Conservation (phyloP, 37 sponge, comb jelly and placozoan species). For the Aplysina aerophoba region DNA sequence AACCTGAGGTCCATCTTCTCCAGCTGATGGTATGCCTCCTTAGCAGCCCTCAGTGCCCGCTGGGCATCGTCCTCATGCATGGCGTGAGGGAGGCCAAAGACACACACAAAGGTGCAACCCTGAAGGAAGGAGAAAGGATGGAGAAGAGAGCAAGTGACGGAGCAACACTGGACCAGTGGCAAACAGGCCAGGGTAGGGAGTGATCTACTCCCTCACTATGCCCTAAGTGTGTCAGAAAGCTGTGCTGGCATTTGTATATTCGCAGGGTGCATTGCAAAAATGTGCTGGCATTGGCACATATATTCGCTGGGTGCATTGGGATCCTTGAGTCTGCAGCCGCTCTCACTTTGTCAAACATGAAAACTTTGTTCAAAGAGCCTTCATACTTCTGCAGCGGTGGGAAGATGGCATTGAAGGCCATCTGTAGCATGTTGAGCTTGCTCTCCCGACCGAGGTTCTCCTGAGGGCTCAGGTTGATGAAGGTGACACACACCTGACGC, state of each 20-base stretch:
- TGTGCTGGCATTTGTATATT: no score
- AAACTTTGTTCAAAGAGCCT: slow-evolving; percentile 90
- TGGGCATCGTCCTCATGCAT: slow-evolving; percentile 82
- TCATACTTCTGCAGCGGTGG: slow-evolving; percentile 45
- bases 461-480: slow-evolving; percentile 78
- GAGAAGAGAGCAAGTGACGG: no score
- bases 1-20: slow-evolving; percentile 39
- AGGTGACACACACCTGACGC: slow-evolving; percentile 84
- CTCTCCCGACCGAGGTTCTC: slow-evolving; percentile 27
- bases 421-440: slow-evolving; percentile 61
- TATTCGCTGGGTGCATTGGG: background rate
- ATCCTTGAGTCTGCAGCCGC: background rate
- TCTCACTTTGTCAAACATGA: slow-evolving; percentile 93
- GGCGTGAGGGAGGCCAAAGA: slow-evolving; percentile 93
- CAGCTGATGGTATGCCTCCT: slow-evolving; percentile 58
- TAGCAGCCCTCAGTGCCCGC: slow-evolving; percentile 81
- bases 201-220: no score
- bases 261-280: background rate
- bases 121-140: slow-evolving; percentile 2
- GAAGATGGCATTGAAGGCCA: slow-evolving; percentile 62
- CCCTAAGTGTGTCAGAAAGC: no score
- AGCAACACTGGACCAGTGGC: background rate
- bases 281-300: background rate
- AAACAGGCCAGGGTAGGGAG: no score
- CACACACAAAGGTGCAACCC: slow-evolving; percentile 93